Percentiles rank a stretch among this genome's conserved stretches.
These are phyloP conservation scores for Drosophila hawaiiensis DNA, from an alignment of 2,888 invertebrate genomes.

Conservation along the genomic window DNA sequence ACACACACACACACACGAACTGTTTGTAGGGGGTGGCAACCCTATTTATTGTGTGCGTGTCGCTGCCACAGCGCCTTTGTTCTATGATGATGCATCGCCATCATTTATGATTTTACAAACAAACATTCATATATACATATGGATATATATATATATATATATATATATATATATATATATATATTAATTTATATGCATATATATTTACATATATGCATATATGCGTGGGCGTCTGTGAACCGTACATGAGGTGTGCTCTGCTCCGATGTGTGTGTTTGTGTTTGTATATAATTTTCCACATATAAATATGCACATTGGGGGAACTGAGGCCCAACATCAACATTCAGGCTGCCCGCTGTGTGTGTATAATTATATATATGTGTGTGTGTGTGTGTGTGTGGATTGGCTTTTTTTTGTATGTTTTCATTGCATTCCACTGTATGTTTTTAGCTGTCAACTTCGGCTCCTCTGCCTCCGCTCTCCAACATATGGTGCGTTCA, in stretches of 20 bases:
- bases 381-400: slow-evolving; percentile 29
- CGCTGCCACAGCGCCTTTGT: slow-evolving; percentile 70
- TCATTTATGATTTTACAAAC: slow-evolving; percentile 79
- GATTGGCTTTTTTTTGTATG: slow-evolving; percentile 49
- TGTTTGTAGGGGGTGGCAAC: slow-evolving; percentile 24
- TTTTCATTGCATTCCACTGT: slow-evolving; percentile 72
- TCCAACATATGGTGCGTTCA: slow-evolving; percentile 61
- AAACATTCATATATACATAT: slow-evolving; percentile 8
- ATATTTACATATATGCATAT: slow-evolving; percentile 14
- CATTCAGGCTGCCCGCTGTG: slow-evolving; percentile 54
- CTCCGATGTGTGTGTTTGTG: slow-evolving; percentile 44
- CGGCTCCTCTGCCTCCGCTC: neutral
- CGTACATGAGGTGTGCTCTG: slow-evolving; percentile 4
- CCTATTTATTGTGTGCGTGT: slow-evolving; percentile 74
- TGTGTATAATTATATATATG: slow-evolving; percentile 64
- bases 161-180: neutral
- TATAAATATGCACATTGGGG: slow-evolving; percentile 76
- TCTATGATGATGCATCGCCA: slow-evolving; percentile 79
- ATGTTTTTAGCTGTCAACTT: slow-evolving; percentile 65
- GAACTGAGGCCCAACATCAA: slow-evolving; percentile 30
- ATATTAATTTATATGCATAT: neutral
- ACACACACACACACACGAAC: neutral
- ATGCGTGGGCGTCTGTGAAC: slow-evolving; percentile 21
- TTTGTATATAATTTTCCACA: slow-evolving; percentile 79
- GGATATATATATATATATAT: neutral